Evolutionary conservation across 2,113 vertebrate genomes (phyloP), one percentile per base, ranked within the genome.

Genomic region (Elachura formosa): DNA sequence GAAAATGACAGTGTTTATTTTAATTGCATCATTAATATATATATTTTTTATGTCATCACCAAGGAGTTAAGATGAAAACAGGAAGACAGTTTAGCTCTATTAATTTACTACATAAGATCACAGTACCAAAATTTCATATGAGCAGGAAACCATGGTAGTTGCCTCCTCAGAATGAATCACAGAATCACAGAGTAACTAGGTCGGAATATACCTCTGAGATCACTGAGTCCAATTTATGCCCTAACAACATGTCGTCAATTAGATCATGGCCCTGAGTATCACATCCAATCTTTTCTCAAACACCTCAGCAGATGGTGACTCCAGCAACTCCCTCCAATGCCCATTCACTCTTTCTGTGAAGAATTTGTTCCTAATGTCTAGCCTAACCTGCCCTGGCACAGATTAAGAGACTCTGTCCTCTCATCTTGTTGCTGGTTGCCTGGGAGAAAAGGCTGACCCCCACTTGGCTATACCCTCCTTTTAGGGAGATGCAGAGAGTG

Each of bases 261-360:
- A 58, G 25, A 49, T 21, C 7, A 17, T 21, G 13, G 31, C 16
- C 41, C 16, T 58, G 19, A 56, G 19, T 24, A 16, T 11, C 34
- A 17, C 5, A 13, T 16, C 8, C 41, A 25, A 6, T n/a, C 34
- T 49, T 59, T 59, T 71, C 15, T 56, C 25, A 58, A 49, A 25
- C 20, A 34, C 3, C 4, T 56, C 29, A 10, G 11, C 0, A 0
- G 16, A 21, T 0, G 2, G 20, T 17, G 20, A 31, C 21, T 29
- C 8, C 16, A 48, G 5, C 59, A 56, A 8, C 6, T 49, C 16
- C 16, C 3, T 48, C 34, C 20, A 66, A 14, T 41, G 24, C 5
- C 20, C 10, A 56, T 2, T 3, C 5, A 34, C 7, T 12, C 25
- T 25, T 56, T 25, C 29, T 34, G 3, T 9, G 7, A 13, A 41